These are phyloP conservation scores for Penaeus chinensis DNA, from an alignment of 1,140 invertebrate genomes.

Conservation along the genomic window DNA sequence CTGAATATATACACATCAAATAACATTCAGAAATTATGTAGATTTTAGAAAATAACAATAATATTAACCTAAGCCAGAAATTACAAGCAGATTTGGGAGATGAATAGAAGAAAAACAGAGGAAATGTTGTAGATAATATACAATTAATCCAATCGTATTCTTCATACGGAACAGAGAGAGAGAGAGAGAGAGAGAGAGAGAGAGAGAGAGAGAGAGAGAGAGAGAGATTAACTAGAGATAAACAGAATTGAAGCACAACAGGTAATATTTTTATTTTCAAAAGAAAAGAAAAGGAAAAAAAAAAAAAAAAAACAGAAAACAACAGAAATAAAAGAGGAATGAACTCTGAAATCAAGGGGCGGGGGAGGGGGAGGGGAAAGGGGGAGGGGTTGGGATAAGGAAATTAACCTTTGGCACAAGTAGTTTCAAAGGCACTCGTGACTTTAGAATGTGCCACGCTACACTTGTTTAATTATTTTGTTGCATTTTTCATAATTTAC, in stretches of 20 bases:
- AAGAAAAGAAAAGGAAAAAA: neutral
- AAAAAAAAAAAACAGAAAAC: neutral
- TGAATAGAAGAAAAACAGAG: no score
- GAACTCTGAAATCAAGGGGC: neutral
- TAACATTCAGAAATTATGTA: conserved; percentile 1
- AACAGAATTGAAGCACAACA: no score
- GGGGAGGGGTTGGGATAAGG: neutral
- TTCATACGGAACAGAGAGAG: no score
- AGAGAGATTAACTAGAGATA: no score
- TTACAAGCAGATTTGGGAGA: no score
- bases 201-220: no score
- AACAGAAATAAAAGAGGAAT: neutral
- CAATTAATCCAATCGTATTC: no score
- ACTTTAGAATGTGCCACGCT: conserved; percentile 21
- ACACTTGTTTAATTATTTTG: neutral
- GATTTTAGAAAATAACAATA: conserved; percentile 12
- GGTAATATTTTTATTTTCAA: neutral
- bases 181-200: no score
- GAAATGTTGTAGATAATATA: no score
- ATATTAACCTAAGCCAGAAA: neutral
- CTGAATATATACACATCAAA: conserved; percentile 47
- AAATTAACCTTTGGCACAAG: conserved; percentile 38
- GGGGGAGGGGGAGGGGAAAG: neutral
- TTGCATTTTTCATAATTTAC: neutral
- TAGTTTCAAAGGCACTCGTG: conserved; percentile 32